Conservation (phyloP, 92 coral and sea anemone genomes). For the Pocillopora grandis region DNA sequence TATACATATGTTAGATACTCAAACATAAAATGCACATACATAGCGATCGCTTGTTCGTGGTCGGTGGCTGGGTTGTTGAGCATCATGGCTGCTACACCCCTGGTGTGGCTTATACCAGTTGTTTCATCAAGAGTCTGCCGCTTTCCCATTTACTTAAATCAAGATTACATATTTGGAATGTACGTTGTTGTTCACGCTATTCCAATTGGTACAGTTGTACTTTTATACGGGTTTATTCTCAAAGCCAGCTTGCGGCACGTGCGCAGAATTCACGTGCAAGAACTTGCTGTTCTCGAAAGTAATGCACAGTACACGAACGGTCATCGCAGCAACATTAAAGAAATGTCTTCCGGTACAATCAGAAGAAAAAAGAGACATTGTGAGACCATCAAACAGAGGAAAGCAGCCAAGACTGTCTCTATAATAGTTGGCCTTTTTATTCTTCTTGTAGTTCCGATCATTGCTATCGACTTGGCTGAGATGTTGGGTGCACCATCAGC, state of each 20-base stretch:
- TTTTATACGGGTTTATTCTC: conserved; percentile 66
- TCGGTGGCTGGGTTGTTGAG: conserved; percentile 38
- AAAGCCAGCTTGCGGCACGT: conserved; percentile 68
- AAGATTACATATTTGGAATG: conserved; percentile 52
- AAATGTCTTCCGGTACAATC: neutral
- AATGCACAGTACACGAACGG: neutral
- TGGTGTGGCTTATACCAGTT: conserved; percentile 33
- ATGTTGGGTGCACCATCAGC: conserved; percentile 58
- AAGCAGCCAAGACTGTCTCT: conserved; percentile 68
- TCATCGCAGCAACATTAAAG: neutral
- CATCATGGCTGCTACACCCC: conserved; percentile 37
- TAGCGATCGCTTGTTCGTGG: conserved; percentile 41
- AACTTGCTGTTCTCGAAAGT: conserved; percentile 38
- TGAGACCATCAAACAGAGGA: conserved; percentile 44
- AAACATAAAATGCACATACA: conserved; percentile 3
- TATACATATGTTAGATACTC: conserved; percentile 30
- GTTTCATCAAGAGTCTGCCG: conserved; percentile 43
- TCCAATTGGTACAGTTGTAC: conserved; percentile 55
- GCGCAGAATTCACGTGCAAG: conserved; percentile 62
- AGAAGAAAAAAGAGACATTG: neutral
- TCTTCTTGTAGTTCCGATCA: conserved; percentile 65
- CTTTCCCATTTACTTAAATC: conserved; percentile 56
- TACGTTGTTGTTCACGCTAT: conserved; percentile 60
- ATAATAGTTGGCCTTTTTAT: conserved; percentile 73
- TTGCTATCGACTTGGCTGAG: conserved; percentile 65